These are phyloP conservation scores for Caenorhabditis tropicalis DNA, from an alignment of 1,140 invertebrate genomes.

Conservation along the genomic window DNA sequence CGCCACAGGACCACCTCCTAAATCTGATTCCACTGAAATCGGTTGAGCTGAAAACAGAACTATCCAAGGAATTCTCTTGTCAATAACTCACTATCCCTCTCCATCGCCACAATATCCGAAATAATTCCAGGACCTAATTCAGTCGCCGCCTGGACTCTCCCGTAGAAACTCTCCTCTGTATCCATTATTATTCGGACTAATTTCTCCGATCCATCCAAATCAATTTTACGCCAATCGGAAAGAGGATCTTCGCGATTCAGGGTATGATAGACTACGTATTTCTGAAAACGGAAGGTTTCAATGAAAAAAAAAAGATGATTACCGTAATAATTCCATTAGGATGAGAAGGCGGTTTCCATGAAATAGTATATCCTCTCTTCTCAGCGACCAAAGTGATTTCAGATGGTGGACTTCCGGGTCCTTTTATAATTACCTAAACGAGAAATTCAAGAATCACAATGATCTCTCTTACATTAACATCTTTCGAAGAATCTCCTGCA, in stretches of 20 bases:
- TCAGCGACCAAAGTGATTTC: conserved; percentile 29
- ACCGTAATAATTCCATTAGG: conserved; percentile 44
- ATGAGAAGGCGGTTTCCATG: conserved; percentile 44
- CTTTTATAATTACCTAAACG: conserved; percentile 16
- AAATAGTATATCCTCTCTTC: conserved; percentile 2
- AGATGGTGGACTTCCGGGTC: conserved; percentile 46
- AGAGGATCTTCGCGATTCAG: conserved; percentile 38
- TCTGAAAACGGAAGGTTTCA: background rate
- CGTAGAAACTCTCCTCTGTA: conserved; percentile 41
- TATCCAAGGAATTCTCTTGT: background rate
- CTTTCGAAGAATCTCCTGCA: conserved; percentile 16
- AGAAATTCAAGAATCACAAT: background rate
- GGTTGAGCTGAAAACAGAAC: conserved; percentile 5
- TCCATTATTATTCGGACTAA: conserved; percentile 6
- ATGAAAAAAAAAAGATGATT: background rate
- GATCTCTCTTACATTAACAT: conserved; percentile 5
- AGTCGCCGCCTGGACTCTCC: conserved; percentile 43
- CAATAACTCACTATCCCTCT: conserved; percentile 16
- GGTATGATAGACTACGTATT: conserved; percentile 46
- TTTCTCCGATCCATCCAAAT: conserved; percentile 41
- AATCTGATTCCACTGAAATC: background rate
- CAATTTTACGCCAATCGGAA: conserved; percentile 46
- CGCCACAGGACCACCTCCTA: background rate
- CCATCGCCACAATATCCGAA: conserved; percentile 46
- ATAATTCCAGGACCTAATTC: conserved; percentile 49